Evolutionary conservation across 1,140 invertebrate species (phyloP).

Genomic region (Coelopa frigida): DNA sequence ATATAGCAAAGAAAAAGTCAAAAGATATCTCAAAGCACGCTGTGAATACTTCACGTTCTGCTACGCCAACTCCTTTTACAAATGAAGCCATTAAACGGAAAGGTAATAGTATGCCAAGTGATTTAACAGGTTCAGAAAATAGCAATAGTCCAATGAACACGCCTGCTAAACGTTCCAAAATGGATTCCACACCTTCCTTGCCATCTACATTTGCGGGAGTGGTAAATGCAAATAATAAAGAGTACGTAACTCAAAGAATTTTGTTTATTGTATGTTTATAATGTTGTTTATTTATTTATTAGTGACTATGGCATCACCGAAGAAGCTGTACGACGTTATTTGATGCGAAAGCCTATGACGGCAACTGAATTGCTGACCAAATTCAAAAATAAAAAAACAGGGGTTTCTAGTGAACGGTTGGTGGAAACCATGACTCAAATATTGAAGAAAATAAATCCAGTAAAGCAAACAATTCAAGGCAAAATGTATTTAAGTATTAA

Average conservation of each 20-base stretch:
- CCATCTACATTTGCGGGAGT: slow-evolving; percentile 38
- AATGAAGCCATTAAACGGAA: slow-evolving; percentile 45
- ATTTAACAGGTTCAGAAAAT: slow-evolving; percentile 44
- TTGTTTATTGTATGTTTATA: background rate
- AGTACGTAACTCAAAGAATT: slow-evolving; percentile 22
- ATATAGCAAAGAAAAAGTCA: slow-evolving; percentile 45
- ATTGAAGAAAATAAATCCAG: slow-evolving; percentile 89
- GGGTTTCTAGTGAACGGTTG: slow-evolving; percentile 78
- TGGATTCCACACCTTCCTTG: slow-evolving; percentile 46
- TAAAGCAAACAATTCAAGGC: slow-evolving; percentile 84
- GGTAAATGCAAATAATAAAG: slow-evolving; percentile 33
- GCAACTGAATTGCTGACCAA: slow-evolving; percentile 90
- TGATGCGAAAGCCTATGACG: slow-evolving; percentile 93
- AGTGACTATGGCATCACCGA: slow-evolving; percentile 88
- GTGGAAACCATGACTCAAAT: slow-evolving; percentile 91
- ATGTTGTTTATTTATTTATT: slow-evolving; percentile 9
- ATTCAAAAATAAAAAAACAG: slow-evolving; percentile 92
- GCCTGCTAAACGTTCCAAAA: slow-evolving; percentile 55
- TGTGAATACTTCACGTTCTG: slow-evolving; percentile 54
- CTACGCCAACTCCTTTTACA: slow-evolving; percentile 49
- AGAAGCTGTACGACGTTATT: slow-evolving; percentile 85
- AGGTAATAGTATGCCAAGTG: slow-evolving; percentile 47
- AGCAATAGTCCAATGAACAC: slow-evolving; percentile 43
- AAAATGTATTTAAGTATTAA: slow-evolving; percentile 92
- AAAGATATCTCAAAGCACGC: slow-evolving; percentile 35